Base-by-base conservation (phyloP, 2,113 vertebrate genomes). In the Malurus elegans region DNA sequence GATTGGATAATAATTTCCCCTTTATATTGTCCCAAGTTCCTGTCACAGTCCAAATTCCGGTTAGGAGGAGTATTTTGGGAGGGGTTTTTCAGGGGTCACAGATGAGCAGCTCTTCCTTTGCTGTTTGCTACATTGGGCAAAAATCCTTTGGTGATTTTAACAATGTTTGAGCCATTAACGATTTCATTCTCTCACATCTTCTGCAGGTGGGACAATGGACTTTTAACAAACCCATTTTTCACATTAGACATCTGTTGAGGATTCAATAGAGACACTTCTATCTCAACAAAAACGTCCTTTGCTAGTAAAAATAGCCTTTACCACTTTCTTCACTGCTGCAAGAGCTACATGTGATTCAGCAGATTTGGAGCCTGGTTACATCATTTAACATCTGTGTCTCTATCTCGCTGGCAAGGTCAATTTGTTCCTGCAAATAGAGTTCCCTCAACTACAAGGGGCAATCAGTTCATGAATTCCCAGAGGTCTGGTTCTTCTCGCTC, bases 381-480 rank as follows among this genome's bases (percentile, higher is more conserved):
- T 95, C 83, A 92, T 76, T 88, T 96, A 66, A 42, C 83, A 94
- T 92, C 91, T 82, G 51, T 79, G 45, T 80, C 86, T 91, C 83
- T 94, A 19, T 92, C 54, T 70, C 45, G 28, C 79, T 96, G 81
- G 90, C 88, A 97, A 96, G 96, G 95, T 95, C 95, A 95, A 93
- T 95, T 96, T 96, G 72, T 61, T 95, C 80, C 87, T 92, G 36
- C 81, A 95, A 90, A 96, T 92, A 95, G 83, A 95, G 92, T 91
- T 93, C 64, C 90, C 81, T 95, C 89, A 92, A 9, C 79, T 95
- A 69, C 91, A 92, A 95, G 78, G 73, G 91, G 38, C 72, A 94
- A 84, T 79, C 92, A 84, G 36, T 95, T 75, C 75, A 87, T 56
- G 42, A 81, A 90, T 92, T 91, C 65, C 93, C 95, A 92, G 85